Percentiles rank a stretch among this genome's conserved stretches.
Evolutionary conservation across 1,140 invertebrate species (phyloP).

Genomic region (Dendroctonus valens): DNA sequence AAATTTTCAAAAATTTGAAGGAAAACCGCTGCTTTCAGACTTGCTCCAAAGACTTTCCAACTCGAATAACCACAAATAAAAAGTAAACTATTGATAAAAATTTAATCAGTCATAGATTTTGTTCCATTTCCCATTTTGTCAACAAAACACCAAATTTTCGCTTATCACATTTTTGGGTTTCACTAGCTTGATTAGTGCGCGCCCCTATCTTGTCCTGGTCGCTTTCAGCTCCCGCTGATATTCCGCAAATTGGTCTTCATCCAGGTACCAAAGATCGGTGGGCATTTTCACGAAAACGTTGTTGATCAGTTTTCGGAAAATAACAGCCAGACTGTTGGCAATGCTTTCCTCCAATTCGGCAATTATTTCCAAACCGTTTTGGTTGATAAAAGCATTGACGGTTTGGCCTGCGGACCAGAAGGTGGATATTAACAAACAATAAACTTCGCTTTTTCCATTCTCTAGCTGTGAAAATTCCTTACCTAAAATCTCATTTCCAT

Average conservation of each 20-base stretch:
- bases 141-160: no score
- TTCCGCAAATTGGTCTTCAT: conserved; percentile 34
- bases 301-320: conserved; percentile 53
- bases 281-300: conserved; percentile 53
- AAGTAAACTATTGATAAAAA: no score
- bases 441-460: no score
- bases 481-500: conserved; percentile 59
- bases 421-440: no score
- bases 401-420: conserved; percentile 49
- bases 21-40: no score
- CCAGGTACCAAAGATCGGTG: conserved; percentile 50
- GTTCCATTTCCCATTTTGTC: no score
- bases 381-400: conserved; percentile 55
- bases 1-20: no score
- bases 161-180: no score
- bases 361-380: conserved; percentile 52
- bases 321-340: conserved; percentile 49
- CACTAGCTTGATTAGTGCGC: no score
- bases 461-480: conserved; percentile 5
- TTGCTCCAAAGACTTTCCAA: no score
- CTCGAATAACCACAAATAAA: no score
- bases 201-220: neutral
- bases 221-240: conserved; percentile 26
- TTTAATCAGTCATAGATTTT: no score
- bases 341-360: conserved; percentile 52